Conservation (phyloP, 2,888 invertebrate genomes). For the Catonia carolina region DNA sequence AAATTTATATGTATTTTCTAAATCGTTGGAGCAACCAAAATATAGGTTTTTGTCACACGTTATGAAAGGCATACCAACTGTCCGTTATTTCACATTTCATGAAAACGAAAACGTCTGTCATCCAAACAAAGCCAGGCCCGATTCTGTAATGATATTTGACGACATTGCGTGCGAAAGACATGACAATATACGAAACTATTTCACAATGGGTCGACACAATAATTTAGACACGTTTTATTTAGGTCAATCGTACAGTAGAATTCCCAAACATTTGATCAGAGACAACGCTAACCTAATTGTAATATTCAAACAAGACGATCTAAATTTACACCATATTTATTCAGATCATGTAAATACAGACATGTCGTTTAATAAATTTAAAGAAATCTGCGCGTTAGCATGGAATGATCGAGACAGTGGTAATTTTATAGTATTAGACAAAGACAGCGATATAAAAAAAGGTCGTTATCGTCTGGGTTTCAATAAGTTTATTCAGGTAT, state of each 20-base stretch:
- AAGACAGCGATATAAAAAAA: too few species aligned
- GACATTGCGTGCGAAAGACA: conserved; percentile 21
- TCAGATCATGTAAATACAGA: conserved; percentile 26
- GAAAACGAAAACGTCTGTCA: conserved; percentile 13
- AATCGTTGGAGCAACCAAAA: conserved; percentile 19
- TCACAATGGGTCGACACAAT: conserved; percentile 19
- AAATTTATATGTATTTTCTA: conserved; percentile 20
- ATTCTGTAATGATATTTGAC: conserved; percentile 23
- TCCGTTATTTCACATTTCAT: conserved; percentile 14
- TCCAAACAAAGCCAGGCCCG: conserved; percentile 13
- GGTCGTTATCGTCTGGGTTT: conserved; percentile 38
- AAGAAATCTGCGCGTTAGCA: conserved; percentile 30
- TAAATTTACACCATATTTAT: conserved; percentile 38
- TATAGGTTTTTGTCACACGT: conserved; percentile 17
- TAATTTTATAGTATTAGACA: too few species aligned
- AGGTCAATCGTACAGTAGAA: conserved; percentile 20
- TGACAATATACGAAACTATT: conserved; percentile 10
- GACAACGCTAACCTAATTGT: conserved; percentile 40
- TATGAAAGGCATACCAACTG: not conserved
- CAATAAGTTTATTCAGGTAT: conserved; percentile 31
- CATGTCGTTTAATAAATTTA: conserved; percentile 32
- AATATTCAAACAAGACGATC: conserved; percentile 40
- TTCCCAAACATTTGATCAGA: conserved; percentile 40
- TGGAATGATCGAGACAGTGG: too few species aligned
- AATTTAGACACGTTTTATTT: conserved; percentile 20